These are phyloP conservation scores for Eulemur rufifrons DNA, from an alignment of 2,113 vertebrate genomes.

Conservation along the genomic window DNA sequence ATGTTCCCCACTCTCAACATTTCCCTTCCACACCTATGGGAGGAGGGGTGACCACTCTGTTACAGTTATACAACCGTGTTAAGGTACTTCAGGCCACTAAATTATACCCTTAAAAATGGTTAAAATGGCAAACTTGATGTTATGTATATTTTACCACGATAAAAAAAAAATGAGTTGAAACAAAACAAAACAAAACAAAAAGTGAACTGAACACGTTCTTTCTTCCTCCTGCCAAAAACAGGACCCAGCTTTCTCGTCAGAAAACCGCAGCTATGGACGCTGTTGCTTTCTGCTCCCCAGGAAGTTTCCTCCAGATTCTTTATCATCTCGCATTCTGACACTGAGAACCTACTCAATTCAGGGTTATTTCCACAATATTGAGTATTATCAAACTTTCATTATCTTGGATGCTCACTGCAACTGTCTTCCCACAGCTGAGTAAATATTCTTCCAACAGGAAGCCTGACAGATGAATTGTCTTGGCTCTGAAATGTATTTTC, in stretches of 20 bases:
- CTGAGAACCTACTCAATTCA: constrained; percentile 35
- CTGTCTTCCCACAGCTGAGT: constrained; percentile 64
- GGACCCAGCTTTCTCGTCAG: neutral
- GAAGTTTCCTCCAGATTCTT: constrained; percentile 25
- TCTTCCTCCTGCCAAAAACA: neutral
- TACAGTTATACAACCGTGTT: neutral
- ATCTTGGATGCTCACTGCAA: constrained; percentile 64
- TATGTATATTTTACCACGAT: neutral
- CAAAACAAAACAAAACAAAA: neutral
- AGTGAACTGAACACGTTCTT: neutral
- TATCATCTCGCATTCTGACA: constrained; percentile 48
- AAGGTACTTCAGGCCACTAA: neutral
- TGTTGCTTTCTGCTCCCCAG: neutral
- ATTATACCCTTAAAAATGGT: neutral
- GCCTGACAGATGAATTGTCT: constrained; percentile 64
- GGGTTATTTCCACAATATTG: constrained; percentile 69
- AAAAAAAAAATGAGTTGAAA: neutral
- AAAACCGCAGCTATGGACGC: neutral
- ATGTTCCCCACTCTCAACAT: too few relatives aligned
- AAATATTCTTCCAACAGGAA: constrained; percentile 59
- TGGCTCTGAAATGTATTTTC: constrained; percentile 52
- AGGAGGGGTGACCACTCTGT: too few relatives aligned
- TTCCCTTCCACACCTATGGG: too few relatives aligned
- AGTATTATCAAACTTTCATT: constrained; percentile 74
- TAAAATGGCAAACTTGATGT: neutral